phyloP scores from a whole-genome alignment of 1,140 invertebrate genomes.

The Melitaea cinxia region DNA sequence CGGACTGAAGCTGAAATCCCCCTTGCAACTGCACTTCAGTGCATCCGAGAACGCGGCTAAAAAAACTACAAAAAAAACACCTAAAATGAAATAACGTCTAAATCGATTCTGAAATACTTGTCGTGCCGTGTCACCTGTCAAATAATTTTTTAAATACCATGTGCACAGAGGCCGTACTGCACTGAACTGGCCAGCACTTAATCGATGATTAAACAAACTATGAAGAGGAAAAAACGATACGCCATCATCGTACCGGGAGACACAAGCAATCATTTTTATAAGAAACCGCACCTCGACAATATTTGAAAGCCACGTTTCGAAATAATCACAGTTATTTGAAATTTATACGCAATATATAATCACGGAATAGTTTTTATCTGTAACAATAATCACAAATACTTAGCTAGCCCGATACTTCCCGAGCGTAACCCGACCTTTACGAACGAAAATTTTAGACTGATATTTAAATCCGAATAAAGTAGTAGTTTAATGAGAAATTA shows the following conservation, averaged over 20 bases:
- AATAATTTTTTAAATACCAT: slow-evolving; percentile 34
- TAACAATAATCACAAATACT: slow-evolving; percentile 32
- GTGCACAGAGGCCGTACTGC: slow-evolving; percentile 30
- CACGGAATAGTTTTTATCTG: slow-evolving; percentile 43
- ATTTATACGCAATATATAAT: slow-evolving; percentile 76
- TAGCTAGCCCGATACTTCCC: slow-evolving; percentile 33
- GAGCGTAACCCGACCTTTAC: slow-evolving; percentile 59
- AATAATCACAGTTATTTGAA: slow-evolving; percentile 63
- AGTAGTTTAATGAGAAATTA: slow-evolving; percentile 62
- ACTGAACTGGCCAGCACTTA: slow-evolving; percentile 37
- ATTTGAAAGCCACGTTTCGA: slow-evolving; percentile 51
- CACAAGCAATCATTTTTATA: slow-evolving; percentile 50
- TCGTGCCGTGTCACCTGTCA: slow-evolving; percentile 25
- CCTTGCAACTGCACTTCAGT: slow-evolving; percentile 78
- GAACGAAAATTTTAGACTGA: slow-evolving; percentile 81
- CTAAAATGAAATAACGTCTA: slow-evolving; percentile 44
- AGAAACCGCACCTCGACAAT: slow-evolving; percentile 59
- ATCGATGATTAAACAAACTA: slow-evolving; percentile 60
- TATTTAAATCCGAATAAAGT: slow-evolving; percentile 75
- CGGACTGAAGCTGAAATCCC: slow-evolving; percentile 56
- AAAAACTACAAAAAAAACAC: slow-evolving; percentile 57
- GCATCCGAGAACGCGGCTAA: slow-evolving; percentile 69
- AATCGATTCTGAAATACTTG: slow-evolving; percentile 20
- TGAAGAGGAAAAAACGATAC: slow-evolving; percentile 77
- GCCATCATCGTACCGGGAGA: slow-evolving; percentile 41